These are phyloP conservation scores for Sialia sialis DNA, from an alignment of 2,113 vertebrate genomes.

Conservation along the genomic window DNA sequence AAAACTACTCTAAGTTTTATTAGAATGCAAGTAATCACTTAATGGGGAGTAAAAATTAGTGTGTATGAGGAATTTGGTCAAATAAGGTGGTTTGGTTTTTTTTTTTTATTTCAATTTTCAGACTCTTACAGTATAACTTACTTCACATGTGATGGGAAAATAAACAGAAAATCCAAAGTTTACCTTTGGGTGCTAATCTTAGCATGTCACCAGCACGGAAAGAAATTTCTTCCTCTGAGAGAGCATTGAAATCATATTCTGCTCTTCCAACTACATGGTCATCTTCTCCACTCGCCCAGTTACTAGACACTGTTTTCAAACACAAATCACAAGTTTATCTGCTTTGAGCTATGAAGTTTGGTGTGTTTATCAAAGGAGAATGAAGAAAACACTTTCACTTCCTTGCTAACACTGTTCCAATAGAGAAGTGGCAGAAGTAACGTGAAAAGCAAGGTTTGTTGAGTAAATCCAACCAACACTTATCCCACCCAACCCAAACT, in stretches of 20 bases:
- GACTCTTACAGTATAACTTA: background rate
- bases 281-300: conserved; percentile 92
- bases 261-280: conserved; percentile 94
- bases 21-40: background rate
- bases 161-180: background rate
- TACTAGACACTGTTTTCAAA: conserved; percentile 57
- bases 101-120: background rate
- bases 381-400: background rate
- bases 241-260: conserved; percentile 89
- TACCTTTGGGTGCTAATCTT: conserved; percentile 95
- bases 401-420: background rate
- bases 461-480: background rate
- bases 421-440: background rate
- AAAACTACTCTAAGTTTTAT: background rate
- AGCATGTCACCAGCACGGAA: conserved; percentile 90
- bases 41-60: accelerated
- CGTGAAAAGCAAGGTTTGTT: background rate
- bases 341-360: background rate
- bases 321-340: background rate
- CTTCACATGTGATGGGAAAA: background rate
- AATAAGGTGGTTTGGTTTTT: background rate
- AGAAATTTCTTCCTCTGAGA: conserved; percentile 94
- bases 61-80: background rate
- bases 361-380: background rate
- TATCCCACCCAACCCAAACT: background rate